Percentiles rank a stretch among this genome's conserved stretches.
Evolutionary conservation across 1,140 invertebrate genomes (phyloP).

Genomic region (Zelostemma sp.): DNA sequence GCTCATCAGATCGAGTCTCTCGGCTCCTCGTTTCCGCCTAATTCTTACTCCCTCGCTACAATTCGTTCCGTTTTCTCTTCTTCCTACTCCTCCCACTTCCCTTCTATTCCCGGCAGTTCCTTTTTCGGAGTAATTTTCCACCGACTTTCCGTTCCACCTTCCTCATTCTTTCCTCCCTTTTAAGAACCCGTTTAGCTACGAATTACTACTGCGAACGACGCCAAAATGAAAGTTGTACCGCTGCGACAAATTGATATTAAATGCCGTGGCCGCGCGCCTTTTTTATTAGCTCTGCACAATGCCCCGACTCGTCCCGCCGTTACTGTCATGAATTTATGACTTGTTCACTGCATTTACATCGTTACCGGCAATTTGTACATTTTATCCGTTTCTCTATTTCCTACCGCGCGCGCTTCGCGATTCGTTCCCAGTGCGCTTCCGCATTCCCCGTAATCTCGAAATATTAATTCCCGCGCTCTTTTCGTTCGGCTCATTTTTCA

Average conservation of each 20-base stretch:
- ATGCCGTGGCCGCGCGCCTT: conserved; percentile 64
- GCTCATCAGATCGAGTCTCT: conserved; percentile 46
- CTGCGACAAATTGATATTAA: conserved; percentile 66
- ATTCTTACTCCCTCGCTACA: conserved; percentile 39
- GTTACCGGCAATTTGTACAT: neutral
- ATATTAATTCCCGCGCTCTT: neutral
- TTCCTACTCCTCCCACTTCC: conserved; percentile 30
- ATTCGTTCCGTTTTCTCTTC: conserved; percentile 43
- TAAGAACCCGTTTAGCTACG: conserved; percentile 27
- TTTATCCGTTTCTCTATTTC: neutral
- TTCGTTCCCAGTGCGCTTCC: no score
- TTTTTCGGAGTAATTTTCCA: conserved; percentile 43
- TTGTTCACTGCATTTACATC: conserved; percentile 4
- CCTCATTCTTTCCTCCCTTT: conserved; percentile 35
- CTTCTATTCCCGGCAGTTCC: conserved; percentile 31
- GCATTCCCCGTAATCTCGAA: neutral
- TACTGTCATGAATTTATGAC: neutral
- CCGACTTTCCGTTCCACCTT: conserved; percentile 32
- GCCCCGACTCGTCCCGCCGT: conserved; percentile 6
- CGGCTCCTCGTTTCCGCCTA: conserved; percentile 42
- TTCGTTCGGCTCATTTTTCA: no score
- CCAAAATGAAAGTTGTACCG: conserved; percentile 42
- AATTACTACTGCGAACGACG: conserved; percentile 16
- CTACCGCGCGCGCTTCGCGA: no score
- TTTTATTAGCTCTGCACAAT: conserved; percentile 48